Evolutionary conservation across 2,888 invertebrate species (phyloP), one percentile per base, ranked within the genome.

Genomic region (Kryphioiulus occultus): DNA sequence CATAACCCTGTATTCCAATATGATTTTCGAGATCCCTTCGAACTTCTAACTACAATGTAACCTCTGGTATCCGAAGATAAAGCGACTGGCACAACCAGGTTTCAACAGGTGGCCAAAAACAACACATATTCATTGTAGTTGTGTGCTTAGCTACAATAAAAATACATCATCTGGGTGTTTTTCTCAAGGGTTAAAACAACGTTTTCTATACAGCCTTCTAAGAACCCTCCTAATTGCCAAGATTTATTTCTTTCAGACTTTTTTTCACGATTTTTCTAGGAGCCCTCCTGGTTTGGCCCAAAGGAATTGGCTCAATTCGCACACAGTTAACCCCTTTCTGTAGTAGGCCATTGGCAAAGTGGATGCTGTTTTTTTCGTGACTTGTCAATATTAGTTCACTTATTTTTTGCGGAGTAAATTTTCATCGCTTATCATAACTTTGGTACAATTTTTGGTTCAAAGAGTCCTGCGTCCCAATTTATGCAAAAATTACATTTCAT

Each of bases 231-330:
- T 78, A 78, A 78, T 78, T 78, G 30, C 78, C 26, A 78, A 78
- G 78, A 78, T 78, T 78, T 78, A 78, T 78, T 78, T 30, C 78
- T 15, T 15, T 9, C 15, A 9, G 78, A 78, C 78, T 78, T 78
- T 78, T n/a, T 59, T 78, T 30, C 78, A 78, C 78, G 78, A 78
- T 78, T 78, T 44, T 78, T 15, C 7, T 30, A 30, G 30, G 12
- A 78, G 78, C 30, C 78, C 78, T 78, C 78, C 78, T 78, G 78
- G 12, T 78, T 78, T 78, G 78, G 78, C 30, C 78, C 78, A 78
- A 78, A 78, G 78, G 78, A 78, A 78, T 78, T 78, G 78, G 78
- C 78, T 78, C 78, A 78, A 78, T 78, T 78, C 30, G 78, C 78
- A 78, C 78, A 78, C 78, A 26, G 78, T 78, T 78, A 78, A 78